Base-by-base conservation (phyloP, 1,140 invertebrate species). In the Stratiolaelaps scimitus region DNA sequence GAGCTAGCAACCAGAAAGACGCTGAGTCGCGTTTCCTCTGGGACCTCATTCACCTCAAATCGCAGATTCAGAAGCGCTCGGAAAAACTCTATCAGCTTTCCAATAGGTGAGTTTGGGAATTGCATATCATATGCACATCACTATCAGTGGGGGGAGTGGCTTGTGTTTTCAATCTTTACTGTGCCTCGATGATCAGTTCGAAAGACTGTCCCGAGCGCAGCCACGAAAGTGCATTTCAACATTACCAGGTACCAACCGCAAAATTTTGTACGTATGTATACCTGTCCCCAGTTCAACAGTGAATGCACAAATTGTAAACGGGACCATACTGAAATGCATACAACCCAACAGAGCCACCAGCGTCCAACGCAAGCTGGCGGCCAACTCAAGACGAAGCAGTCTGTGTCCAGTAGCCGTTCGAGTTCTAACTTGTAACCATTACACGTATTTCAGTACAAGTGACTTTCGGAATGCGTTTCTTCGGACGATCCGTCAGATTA, bases 31-130 rank as follows among this genome's bases (percentile, higher is more conserved):
- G 93, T 78, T 94, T 91, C 80, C 81, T 93, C 56, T 97, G 92
- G 92, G 92, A 97, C 76, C 81, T 97, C 65, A 91, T 96, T 70
- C 92, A 96, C 76, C 80, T 94, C 66, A 82, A 91, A 71, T 92
- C 88, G 75, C 91, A 93, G 76, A 80, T 91, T 66, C 89, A 94
- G 74, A 83, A 90, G 67, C 82, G 92, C 70, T 92, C 90, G 17
- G 92, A 97, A 77, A 95, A 95, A 79, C 85, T 95, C 68, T 97
- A 96, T 75, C 89, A 95, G 69, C 81, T 97, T 68, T 93, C 91
- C 10, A 97, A 95, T 79, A 91, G 87, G 88, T 91, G 74, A 74
- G 71, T 64, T 17, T 56, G 10, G 4, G 48, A 56, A 30, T 67
- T 67, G 68, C 67, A 65, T n/a, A n/a, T n/a, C n/a, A n/a, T n/a